These are phyloP conservation scores for Jordanella pulchra DNA, from an alignment of 2,797 vertebrate species.

Conservation along the genomic window DNA sequence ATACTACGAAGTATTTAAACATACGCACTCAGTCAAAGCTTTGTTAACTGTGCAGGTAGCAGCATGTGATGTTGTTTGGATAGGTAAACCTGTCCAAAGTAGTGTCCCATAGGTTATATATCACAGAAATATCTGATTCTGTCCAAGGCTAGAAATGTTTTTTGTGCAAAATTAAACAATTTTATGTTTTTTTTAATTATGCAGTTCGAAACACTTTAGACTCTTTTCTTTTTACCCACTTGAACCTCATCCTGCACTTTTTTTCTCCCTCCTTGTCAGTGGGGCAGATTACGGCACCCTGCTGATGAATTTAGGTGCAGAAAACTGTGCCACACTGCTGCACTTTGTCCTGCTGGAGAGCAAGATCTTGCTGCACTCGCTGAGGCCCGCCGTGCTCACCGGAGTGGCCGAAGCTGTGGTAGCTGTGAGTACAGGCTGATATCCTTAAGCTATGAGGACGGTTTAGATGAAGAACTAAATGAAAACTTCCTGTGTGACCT, in stretches of 20 bases:
- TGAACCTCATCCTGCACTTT: not conserved
- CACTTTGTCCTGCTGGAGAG: constrained; percentile 92
- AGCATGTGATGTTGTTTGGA: not conserved
- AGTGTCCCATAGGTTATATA: no score
- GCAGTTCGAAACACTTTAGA: not conserved
- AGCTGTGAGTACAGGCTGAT: constrained; percentile 84
- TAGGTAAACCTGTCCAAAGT: not conserved
- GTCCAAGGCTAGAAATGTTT: no score
- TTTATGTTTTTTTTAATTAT: not conserved
- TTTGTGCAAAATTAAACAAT: not conserved
- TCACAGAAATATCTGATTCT: not conserved
- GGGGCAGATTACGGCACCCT: constrained; percentile 95
- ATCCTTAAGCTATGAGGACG: not conserved
- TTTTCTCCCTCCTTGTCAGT: constrained; percentile 66
- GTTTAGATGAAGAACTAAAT: not conserved
- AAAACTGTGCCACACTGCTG: constrained; percentile 93
- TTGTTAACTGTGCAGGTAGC: not conserved
- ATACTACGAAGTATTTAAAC: not conserved
- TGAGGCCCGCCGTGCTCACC: constrained; percentile 94
- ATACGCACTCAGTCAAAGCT: not conserved
- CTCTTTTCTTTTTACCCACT: constrained; percentile 2
- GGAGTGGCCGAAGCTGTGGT: constrained; percentile 96
- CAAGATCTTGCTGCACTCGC: constrained; percentile 97
- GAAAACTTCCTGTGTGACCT: not conserved
- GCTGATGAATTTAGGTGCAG: constrained; percentile 93